Conservation (phyloP, 2,888 invertebrate genomes). For the Tachina lurida region DNA sequence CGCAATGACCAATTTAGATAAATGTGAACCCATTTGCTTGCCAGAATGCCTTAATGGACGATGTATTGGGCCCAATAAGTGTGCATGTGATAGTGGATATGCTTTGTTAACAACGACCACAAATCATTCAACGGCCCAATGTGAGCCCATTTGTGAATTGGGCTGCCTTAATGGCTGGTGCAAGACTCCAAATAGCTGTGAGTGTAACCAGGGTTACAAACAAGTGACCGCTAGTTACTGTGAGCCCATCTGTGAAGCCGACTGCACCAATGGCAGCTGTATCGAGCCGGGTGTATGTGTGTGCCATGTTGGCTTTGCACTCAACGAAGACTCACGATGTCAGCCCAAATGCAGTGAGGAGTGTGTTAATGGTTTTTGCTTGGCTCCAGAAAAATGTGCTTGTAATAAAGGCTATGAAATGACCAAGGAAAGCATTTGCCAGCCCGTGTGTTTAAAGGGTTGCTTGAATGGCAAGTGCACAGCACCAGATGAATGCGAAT, state of each 20-base stretch:
- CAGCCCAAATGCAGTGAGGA: constrained; percentile 81
- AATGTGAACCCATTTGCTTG: constrained; percentile 82
- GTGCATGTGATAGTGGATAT: constrained; percentile 68
- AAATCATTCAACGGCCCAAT: neutral
- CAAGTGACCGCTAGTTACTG: constrained; percentile 61
- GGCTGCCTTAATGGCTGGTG: constrained; percentile 81
- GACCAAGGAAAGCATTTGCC: constrained; percentile 80
- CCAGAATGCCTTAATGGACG: constrained; percentile 75
- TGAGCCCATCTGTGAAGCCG: constrained; percentile 75
- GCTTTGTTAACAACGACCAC: neutral
- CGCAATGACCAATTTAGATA: constrained; percentile 74
- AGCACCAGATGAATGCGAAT: constrained; percentile 76
- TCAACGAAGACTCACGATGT: constrained; percentile 40
- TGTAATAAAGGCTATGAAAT: constrained; percentile 79
- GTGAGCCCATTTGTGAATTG: constrained; percentile 74
- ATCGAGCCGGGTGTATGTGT: constrained; percentile 76
- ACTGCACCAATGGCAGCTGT: constrained; percentile 78
- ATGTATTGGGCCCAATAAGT: constrained; percentile 78
- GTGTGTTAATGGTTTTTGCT: constrained; percentile 87
- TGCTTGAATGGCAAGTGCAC: constrained; percentile 78
- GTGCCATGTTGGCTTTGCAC: constrained; percentile 33
- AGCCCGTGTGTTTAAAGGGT: constrained; percentile 78
- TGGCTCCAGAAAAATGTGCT: constrained; percentile 84
- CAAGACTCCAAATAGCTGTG: constrained; percentile 87
- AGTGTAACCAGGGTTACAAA: constrained; percentile 86